Evolutionary conservation across 2,888 invertebrate genomes (phyloP).

Genomic region (Linyphia triangularis): DNA sequence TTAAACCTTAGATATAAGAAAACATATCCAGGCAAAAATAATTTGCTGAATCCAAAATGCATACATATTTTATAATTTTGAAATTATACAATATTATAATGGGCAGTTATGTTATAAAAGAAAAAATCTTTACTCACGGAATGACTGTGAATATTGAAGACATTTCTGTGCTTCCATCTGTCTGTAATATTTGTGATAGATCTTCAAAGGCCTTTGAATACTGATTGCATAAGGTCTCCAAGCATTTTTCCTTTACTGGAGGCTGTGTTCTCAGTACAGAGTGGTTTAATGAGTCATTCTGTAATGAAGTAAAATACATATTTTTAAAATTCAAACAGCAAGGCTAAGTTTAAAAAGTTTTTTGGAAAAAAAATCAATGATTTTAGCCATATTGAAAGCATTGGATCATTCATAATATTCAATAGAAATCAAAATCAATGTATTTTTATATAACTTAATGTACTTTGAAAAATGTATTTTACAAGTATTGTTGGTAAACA

Average conservation of each 20-base stretch:
- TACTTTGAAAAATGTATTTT: no score
- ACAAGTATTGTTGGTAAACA: no score
- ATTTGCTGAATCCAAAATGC: background rate
- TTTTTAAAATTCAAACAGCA: no score
- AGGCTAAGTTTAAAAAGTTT: no score
- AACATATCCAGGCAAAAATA: background rate
- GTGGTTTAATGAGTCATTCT: constrained; percentile 39
- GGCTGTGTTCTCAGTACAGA: background rate
- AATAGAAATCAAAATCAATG: no score
- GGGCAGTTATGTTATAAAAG: background rate
- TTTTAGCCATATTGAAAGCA: no score
- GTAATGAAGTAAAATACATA: constrained; percentile 1
- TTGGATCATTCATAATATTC: no score
- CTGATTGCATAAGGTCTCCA: constrained; percentile 27
- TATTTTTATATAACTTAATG: no score
- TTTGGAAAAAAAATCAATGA: no score
- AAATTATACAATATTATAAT: background rate
- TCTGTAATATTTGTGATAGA: constrained; percentile 35
- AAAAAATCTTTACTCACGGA: background rate
- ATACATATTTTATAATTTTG: background rate
- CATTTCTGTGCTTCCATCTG: constrained; percentile 35
- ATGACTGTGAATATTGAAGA: constrained; percentile 11
- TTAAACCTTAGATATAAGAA: no score
- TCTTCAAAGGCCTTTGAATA: constrained; percentile 51
- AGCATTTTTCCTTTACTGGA: background rate